phyloP scores from a whole-genome alignment of 2,888 invertebrate genomes.

The Morpho helenor region DNA sequence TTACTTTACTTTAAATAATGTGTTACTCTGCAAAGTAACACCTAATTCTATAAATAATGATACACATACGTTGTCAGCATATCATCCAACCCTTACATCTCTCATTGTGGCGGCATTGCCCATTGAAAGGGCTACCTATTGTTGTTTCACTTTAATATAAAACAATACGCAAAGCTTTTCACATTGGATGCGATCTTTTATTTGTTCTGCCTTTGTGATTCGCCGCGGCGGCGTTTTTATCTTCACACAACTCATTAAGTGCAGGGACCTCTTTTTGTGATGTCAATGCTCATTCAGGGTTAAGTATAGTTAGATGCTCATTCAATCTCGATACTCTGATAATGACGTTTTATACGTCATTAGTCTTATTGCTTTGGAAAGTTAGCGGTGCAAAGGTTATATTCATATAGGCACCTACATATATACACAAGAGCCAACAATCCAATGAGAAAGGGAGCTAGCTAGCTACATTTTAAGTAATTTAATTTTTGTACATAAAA shows the following conservation, averaged over 20 bases:
- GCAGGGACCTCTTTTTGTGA: constrained; percentile 41
- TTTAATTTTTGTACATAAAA: too few relatives aligned
- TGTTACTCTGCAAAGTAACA: too few relatives aligned
- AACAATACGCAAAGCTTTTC: constrained; percentile 73
- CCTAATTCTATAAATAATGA: too few relatives aligned
- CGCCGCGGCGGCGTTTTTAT: constrained; percentile 68
- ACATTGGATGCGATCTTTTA: constrained; percentile 62
- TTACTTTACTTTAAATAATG: too few relatives aligned
- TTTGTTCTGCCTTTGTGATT: constrained; percentile 62
- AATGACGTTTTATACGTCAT: constrained; percentile 4
- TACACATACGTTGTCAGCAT: constrained; percentile 30
- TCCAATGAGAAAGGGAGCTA: too few relatives aligned
- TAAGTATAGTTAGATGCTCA: constrained; percentile 25
- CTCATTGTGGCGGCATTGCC: constrained; percentile 73
- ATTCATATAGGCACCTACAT: too few relatives aligned
- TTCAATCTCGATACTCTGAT: constrained; percentile 7
- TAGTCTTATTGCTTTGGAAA: not conserved
- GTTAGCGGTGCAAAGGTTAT: too few relatives aligned
- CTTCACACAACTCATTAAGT: constrained; percentile 66
- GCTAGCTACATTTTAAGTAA: too few relatives aligned
- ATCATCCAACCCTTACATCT: constrained; percentile 39
- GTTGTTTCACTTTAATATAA: constrained; percentile 77
- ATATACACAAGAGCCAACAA: too few relatives aligned
- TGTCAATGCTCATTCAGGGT: constrained; percentile 38
- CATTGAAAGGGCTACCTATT: constrained; percentile 78